phyloP scores from a whole-genome alignment of 2,797 vertebrate species.

The Avahi laniger region DNA sequence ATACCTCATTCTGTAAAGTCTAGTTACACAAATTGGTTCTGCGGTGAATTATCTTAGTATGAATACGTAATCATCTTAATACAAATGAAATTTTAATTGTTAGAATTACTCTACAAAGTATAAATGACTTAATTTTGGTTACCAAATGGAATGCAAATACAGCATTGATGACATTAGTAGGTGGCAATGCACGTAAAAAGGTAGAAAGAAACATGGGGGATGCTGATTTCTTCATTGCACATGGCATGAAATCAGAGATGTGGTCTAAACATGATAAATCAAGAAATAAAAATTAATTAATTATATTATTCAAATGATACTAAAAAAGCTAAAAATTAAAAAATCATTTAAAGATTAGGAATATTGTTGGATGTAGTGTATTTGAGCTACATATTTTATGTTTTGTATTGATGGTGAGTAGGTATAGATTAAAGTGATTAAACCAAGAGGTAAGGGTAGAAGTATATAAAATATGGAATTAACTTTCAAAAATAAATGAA shows the following conservation, averaged over 20 bases:
- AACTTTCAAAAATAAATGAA: neutral
- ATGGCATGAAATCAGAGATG: neutral
- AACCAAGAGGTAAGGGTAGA: neutral
- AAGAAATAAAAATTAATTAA: slow-evolving; percentile 19
- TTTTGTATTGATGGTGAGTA: neutral
- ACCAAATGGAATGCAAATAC: neutral
- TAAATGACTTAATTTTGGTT: neutral
- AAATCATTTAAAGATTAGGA: neutral
- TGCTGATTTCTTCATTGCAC: neutral
- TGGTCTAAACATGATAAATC: neutral
- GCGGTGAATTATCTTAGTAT: neutral
- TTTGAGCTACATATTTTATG: neutral
- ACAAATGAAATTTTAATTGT: neutral
- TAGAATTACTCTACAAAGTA: neutral
- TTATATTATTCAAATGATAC: neutral
- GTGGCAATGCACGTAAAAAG: neutral
- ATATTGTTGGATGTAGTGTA: neutral
- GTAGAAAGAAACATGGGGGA: neutral
- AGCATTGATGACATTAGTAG: neutral
- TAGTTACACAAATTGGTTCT: neutral
- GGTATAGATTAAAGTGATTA: neutral
- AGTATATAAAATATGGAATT: neutral
- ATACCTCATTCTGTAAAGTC: neutral
- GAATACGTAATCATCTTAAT: neutral
- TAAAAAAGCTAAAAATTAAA: neutral